phyloP scores from a whole-genome alignment of 2,888 invertebrate genomes.

The Ecliptopera silaceata region DNA sequence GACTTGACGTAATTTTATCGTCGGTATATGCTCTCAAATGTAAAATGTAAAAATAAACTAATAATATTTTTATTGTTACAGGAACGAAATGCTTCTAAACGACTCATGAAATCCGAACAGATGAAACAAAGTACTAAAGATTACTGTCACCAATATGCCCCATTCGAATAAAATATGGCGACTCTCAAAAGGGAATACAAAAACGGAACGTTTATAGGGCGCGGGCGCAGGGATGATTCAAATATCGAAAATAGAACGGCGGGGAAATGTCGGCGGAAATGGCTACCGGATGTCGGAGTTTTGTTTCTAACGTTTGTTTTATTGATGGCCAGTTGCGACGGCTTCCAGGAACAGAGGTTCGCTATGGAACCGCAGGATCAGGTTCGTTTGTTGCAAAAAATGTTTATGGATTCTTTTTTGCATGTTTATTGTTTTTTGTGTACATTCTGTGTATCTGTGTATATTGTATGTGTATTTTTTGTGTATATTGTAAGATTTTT shows the following conservation, averaged over 20 bases:
- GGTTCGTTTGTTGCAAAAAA: slow-evolving; percentile 44
- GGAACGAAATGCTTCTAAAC: slow-evolving; percentile 46
- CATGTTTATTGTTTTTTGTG: neutral
- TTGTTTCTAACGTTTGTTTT: slow-evolving; percentile 56
- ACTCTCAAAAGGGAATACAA: slow-evolving; percentile 55
- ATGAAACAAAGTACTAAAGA: slow-evolving; percentile 47
- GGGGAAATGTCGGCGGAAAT: slow-evolving; percentile 56
- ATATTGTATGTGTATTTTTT: too few species aligned
- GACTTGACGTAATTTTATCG: too few species aligned
- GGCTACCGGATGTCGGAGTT: slow-evolving; percentile 61
- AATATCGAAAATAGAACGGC: slow-evolving; percentile 65
- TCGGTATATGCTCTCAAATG: neutral
- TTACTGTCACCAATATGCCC: slow-evolving; percentile 63
- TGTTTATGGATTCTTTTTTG: slow-evolving; percentile 10
- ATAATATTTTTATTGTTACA: slow-evolving; percentile 49
- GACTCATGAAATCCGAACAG: slow-evolving; percentile 47
- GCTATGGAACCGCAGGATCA: slow-evolving; percentile 95
- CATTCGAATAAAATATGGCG: slow-evolving; percentile 67
- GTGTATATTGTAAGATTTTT: slow-evolving; percentile 15
- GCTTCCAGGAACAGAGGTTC: slow-evolving; percentile 89
- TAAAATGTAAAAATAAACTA: neutral
- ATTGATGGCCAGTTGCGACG: slow-evolving; percentile 64
- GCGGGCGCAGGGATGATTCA: slow-evolving; percentile 60
- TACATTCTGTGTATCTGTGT: too few species aligned
- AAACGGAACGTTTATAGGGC: slow-evolving; percentile 60